Evolutionary conservation across 30 jellyfish, hydroid and myxozoan genomes (phyloP).

Genomic region (Aurelia coerulea): DNA sequence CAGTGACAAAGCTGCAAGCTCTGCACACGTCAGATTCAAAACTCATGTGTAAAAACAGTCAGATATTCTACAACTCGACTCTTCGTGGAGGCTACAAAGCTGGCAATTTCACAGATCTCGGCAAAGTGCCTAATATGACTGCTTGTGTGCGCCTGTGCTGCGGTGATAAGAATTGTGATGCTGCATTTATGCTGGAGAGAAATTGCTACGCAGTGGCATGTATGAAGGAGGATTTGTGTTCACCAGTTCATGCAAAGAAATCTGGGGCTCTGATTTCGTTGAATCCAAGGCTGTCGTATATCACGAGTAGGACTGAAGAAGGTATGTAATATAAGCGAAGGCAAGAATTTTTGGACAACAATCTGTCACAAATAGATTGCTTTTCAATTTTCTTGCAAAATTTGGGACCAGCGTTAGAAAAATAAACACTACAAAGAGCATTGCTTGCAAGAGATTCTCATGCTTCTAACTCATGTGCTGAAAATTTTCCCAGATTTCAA

Average conservation of each 20-base stretch:
- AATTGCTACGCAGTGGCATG: constrained; percentile 95
- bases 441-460: no score
- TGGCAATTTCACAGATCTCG: constrained; percentile 93
- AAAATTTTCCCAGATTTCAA: no score
- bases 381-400: no score
- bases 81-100: constrained; percentile 97
- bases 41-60: constrained; percentile 93
- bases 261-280: constrained; percentile 86
- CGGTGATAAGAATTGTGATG: constrained; percentile 96
- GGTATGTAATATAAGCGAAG: constrained; percentile 36
- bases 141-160: constrained; percentile 97
- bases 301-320: constrained; percentile 96
- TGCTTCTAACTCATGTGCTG: no score
- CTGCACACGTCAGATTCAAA: constrained; percentile 69
- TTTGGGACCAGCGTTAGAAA: no score
- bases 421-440: no score
- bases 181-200: constrained; percentile 96
- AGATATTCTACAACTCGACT: constrained; percentile 84
- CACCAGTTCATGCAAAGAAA: constrained; percentile 93
- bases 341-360: no score
- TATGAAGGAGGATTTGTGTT: constrained; percentile 76
- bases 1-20: constrained; percentile 72
- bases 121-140: constrained; percentile 90
- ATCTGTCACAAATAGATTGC: no score
- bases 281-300: constrained; percentile 91